phyloP scores from a whole-genome alignment of 1,140 invertebrate genomes.

The Drosophila yakuba region DNA sequence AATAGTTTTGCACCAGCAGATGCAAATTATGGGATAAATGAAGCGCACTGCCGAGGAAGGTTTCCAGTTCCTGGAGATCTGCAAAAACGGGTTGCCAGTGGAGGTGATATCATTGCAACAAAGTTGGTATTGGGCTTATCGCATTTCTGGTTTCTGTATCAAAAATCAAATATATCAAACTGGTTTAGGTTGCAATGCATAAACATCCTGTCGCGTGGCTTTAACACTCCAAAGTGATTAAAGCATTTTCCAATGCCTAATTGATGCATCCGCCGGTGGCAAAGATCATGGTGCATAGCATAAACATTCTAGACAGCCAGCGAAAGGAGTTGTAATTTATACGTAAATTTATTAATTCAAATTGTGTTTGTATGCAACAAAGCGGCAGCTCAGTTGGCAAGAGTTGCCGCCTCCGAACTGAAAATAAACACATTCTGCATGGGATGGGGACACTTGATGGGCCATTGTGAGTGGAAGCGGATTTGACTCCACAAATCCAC shows the following conservation, averaged over 20 bases:
- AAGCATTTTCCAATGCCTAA: slow-evolving; percentile 63
- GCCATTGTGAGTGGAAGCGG: slow-evolving; percentile 1
- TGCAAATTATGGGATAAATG: slow-evolving; percentile 41
- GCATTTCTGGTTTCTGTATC: slow-evolving; percentile 11
- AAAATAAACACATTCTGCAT: slow-evolving; percentile 52
- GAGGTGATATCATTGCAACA: slow-evolving; percentile 17
- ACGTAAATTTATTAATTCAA: slow-evolving; percentile 72
- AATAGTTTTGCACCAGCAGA: slow-evolving; percentile 35
- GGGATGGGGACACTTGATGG: background rate
- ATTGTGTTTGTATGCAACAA: slow-evolving; percentile 44
- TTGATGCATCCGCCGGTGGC: slow-evolving; percentile 67
- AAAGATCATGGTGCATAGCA: slow-evolving; percentile 61
- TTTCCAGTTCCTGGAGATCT: slow-evolving; percentile 7
- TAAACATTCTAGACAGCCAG: slow-evolving; percentile 42
- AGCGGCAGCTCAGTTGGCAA: slow-evolving; percentile 47
- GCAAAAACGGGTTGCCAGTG: slow-evolving; percentile 23
- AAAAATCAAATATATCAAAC: slow-evolving; percentile 7
- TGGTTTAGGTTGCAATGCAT: slow-evolving; percentile 14
- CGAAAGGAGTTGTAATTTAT: slow-evolving; percentile 55
- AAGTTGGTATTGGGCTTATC: slow-evolving; percentile 22
- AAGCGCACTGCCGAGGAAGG: slow-evolving; percentile 23
- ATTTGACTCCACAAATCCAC: slow-evolving; percentile 60
- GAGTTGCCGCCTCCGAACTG: slow-evolving; percentile 19
- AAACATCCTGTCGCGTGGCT: slow-evolving; percentile 80
- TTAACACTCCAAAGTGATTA: slow-evolving; percentile 50